Evolutionary conservation across 1,140 invertebrate species (phyloP).

Genomic region (Andricus grossulariae): DNA sequence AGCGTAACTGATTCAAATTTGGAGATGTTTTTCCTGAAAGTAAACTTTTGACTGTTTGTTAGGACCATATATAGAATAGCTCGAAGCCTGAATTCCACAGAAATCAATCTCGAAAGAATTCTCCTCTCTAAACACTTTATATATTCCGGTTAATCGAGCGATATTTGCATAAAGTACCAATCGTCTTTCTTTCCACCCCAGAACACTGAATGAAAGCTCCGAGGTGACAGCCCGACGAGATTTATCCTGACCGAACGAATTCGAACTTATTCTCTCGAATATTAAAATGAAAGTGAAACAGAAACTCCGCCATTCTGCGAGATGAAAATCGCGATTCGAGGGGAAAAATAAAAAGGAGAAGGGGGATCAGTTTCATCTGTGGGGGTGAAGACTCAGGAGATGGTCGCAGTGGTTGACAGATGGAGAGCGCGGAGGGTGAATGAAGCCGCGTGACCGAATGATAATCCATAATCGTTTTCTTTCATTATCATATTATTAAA

Average conservation of each 20-base stretch:
- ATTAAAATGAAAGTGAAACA: conserved; percentile 66
- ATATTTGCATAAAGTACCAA: too few relatives aligned
- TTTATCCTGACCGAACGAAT: conserved; percentile 43
- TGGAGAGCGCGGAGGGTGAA: conserved; percentile 51
- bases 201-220: not conserved
- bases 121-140: too few relatives aligned
- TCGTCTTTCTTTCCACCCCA: too few relatives aligned
- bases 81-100: too few relatives aligned
- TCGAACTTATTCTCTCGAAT: conserved; percentile 60
- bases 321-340: too few relatives aligned
- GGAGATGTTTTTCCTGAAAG: too few relatives aligned
- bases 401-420: conserved; percentile 45
- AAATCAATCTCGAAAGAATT: too few relatives aligned
- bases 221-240: not conserved
- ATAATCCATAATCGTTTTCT: conserved; percentile 73
- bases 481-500: conserved; percentile 76
- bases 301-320: conserved; percentile 46
- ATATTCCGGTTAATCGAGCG: too few relatives aligned
- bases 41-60: too few relatives aligned
- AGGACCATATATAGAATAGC: too few relatives aligned
- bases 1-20: too few relatives aligned
- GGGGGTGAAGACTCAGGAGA: conserved; percentile 37
- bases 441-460: conserved; percentile 64
- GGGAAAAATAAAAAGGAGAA: too few relatives aligned
- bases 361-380: not conserved